These are phyloP conservation scores for Aquatica leii DNA, from an alignment of 2,888 invertebrate species.

Conservation along the genomic window DNA sequence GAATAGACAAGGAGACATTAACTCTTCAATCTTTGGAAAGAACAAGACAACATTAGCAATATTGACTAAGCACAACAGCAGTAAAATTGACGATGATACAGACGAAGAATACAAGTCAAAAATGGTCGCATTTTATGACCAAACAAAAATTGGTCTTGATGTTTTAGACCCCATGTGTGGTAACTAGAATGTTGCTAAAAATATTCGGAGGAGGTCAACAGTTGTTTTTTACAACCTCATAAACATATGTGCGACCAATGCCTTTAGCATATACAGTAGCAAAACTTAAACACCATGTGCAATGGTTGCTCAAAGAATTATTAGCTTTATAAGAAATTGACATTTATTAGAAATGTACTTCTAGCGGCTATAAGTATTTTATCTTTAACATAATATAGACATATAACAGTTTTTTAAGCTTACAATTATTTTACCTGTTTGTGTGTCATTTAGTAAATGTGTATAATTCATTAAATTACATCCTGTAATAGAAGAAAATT, in stretches of 20 bases:
- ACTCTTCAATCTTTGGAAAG: background rate
- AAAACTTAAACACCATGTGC: background rate
- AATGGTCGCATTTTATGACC: background rate
- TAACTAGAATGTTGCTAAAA: background rate
- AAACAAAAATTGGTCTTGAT: background rate
- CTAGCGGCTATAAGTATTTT: too few relatives aligned
- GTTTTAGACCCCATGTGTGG: too few relatives aligned
- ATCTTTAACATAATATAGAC: too few relatives aligned
- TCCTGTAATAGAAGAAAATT: too few relatives aligned
- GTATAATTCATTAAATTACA: too few relatives aligned
- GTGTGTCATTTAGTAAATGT: background rate
- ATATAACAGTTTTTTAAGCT: background rate
- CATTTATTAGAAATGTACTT: too few relatives aligned
- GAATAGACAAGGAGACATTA: background rate
- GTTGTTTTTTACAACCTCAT: conserved; percentile 2
- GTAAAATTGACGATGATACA: background rate
- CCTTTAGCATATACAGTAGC: background rate
- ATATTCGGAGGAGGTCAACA: background rate
- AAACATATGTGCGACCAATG: conserved; percentile 1
- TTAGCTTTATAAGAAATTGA: background rate
- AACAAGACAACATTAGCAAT: background rate
- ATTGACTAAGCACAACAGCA: background rate
- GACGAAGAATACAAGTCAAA: too few relatives aligned
- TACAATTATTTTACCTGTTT: background rate
- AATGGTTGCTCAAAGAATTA: background rate